Base-by-base conservation (phyloP, 2,113 vertebrate genomes). In the Coptodon rendalli region DNA sequence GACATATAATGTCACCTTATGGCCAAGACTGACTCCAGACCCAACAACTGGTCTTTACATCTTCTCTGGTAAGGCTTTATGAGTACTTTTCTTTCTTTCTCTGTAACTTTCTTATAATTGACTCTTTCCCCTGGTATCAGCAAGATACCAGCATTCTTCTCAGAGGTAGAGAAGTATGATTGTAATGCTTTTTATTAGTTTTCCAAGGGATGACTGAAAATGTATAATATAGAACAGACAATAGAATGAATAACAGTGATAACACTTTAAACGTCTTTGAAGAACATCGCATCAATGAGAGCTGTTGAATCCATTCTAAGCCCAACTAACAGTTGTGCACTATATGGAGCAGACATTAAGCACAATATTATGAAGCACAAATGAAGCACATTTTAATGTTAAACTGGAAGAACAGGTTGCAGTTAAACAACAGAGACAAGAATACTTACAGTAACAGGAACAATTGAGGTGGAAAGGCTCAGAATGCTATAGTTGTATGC, bases 1-100 rank as follows among this genome's bases (percentile, higher is more conserved):
- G 2, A 36, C n/a, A 82, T 99, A 99, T 5, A 43, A 80, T 0
- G 89, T 99, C 90, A 93, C 7, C 2, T 97, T 98, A 86, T 94
- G 94, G 94, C 98, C 99, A 0, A 94, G 93, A 80, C 95, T 99
- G 84, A 80, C 1, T 0, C 83, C 54, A 0, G 0, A 96, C 0
- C 0, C 0, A 0, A 0, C 0, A 0, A 6, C 93, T 0, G 87
- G 86, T 29, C 91, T 93, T 10, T 98, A 97, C 89, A 86, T 97
- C 95, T 99, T 99, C 90, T 84, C 29, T 17, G 98, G 98, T 89
- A 94, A 71, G 13, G 36, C 27, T 53, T 29, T 38, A 6, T 24
- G n/a, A 10, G 27, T 34, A 63, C 13, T 54, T n/a, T 68, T 34
- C 34, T 22, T 13, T 40, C 22, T 29, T 24, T 38, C 43, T 61